Base-by-base conservation (phyloP, 2,888 invertebrate genomes). In the Hemicrepidius hirtus region DNA sequence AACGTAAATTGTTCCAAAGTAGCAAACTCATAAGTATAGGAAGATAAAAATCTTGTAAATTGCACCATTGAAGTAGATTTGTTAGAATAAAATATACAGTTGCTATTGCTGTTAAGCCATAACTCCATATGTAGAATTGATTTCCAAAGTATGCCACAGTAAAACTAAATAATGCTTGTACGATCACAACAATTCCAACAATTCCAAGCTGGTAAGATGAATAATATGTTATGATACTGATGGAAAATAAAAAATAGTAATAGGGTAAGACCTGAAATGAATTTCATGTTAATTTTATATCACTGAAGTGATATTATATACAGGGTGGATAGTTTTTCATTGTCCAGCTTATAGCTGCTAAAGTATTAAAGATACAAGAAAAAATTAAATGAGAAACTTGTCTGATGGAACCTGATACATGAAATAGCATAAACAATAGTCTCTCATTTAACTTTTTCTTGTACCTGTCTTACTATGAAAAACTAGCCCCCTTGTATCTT, bases 81-180 rank as follows among this genome's bases (percentile, higher is more conserved):
- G 7, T 4, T 16, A 5, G 16, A 3, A 16, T 13, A 16, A 44
- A 44, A 44, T 44, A 44, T 16, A 7, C 44, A 16, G 44, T 44
- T 44, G 16, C n/a, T 44, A 44, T 44, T 13, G 44, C 16, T 12
- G 16, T 44, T 44, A 44, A 16, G 13, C 44, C 44, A 16, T 44
- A 44, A 44, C 13, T 12, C 44, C 44, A 44, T 44, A 44, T 44
- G n/a, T 44, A 44, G n/a, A 44, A 44, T 7, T 44, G 7, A 44
- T 44, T 7, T 44, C 44, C 44, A 44, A 16, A 44, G 7, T 44
- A 44, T 16, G 16, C 16, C 6, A 44, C 6, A 6, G 7, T n/a
- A 7, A 7, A 16, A 44, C 44, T 44, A 12, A 44, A 3, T 3
- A 16, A 3, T 4, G 16, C 3, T 44, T 44, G 44, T 16, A 44